Conservation (phyloP, 2,113 vertebrate species). For the Sminthopsis crassicaudata region DNA sequence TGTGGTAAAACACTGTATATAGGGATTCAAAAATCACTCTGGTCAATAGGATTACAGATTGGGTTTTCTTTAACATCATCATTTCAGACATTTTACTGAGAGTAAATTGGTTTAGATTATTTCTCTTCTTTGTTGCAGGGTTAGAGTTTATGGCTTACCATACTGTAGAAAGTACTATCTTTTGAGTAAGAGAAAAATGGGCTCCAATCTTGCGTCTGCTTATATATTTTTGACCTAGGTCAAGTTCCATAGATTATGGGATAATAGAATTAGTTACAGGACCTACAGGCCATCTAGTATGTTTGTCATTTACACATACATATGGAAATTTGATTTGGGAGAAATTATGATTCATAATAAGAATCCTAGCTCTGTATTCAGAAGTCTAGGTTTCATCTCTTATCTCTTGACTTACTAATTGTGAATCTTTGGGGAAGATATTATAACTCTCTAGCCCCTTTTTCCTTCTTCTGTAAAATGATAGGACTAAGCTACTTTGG, state of each 20-base stretch:
- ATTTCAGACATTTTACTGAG: slow-evolving; percentile 56
- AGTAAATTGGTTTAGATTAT: slow-evolving; percentile 76
- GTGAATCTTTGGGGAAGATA: neutral
- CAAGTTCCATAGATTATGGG: neutral
- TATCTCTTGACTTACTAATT: neutral
- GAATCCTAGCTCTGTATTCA: neutral
- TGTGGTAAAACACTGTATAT: slow-evolving; percentile 62
- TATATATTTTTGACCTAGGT: neutral
- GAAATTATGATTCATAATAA: neutral
- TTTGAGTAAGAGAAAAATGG: neutral
- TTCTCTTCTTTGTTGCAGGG: slow-evolving; percentile 58
- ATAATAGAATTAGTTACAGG: neutral
- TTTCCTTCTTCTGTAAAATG: neutral
- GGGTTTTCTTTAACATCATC: slow-evolving; percentile 52
- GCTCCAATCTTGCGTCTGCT: neutral
- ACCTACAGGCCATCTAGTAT: neutral
- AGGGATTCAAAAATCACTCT: slow-evolving; percentile 73
- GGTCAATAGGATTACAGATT: slow-evolving; percentile 51
- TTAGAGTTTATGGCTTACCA: neutral
- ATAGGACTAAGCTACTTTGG: neutral
- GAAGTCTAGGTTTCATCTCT: neutral
- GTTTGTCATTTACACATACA: neutral
- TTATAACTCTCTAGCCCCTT: neutral
- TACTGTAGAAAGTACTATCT: neutral
- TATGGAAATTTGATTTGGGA: neutral